phyloP scores from a whole-genome alignment of 2,113 vertebrate species.

The Nyctibius bracteatus region DNA sequence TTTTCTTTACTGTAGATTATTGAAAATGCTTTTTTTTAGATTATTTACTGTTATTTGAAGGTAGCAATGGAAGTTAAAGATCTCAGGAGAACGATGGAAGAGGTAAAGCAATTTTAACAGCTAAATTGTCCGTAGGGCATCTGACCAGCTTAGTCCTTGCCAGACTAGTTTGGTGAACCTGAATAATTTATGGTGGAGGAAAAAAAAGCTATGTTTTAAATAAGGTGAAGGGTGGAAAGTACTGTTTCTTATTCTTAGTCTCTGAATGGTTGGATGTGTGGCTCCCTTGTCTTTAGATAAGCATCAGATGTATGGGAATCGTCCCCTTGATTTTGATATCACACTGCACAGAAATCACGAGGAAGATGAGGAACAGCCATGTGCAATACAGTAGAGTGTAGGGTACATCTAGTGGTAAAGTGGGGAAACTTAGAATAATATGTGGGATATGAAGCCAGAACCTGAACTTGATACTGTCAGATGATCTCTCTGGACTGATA shows the following conservation, averaged over 20 bases:
- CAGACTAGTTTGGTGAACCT: background rate
- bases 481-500: constrained; percentile 48
- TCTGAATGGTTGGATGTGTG: background rate
- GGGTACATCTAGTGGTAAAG: constrained; percentile 51
- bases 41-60: background rate
- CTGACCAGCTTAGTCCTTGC: background rate
- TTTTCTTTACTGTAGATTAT: background rate
- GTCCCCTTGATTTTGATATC: background rate
- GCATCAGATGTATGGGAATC: background rate
- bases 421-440: constrained; percentile 30
- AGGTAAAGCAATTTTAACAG: background rate
- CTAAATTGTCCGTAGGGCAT: background rate
- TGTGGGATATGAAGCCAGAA: constrained; percentile 19
- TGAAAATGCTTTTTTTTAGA: background rate
- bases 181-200: background rate
- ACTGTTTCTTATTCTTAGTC: background rate
- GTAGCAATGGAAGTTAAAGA: background rate
- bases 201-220: background rate
- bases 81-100: background rate
- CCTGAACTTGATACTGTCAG: constrained; percentile 26
- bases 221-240: background rate
- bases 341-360: background rate
- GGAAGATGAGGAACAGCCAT: background rate
- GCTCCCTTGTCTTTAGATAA: background rate
- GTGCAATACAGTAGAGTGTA: background rate